Evolutionary conservation across 2,113 vertebrate species (phyloP).

Genomic region (Etia nguti): DNA sequence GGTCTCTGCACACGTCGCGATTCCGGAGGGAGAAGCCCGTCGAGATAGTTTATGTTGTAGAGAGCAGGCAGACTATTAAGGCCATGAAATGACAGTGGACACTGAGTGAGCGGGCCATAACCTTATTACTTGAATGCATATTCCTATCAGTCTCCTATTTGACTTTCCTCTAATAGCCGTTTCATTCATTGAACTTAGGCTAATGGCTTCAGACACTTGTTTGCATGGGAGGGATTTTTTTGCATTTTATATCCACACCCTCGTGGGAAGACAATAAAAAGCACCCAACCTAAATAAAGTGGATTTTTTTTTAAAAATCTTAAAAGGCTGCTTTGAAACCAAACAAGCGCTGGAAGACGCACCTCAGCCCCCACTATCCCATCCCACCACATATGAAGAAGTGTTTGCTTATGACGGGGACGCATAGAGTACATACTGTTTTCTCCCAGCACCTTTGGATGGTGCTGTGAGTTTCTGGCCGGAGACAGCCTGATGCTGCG

Average conservation of each 20-base stretch:
- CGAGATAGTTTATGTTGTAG: conserved; percentile 35
- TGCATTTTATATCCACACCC: conserved; percentile 33
- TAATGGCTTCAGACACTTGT: conserved; percentile 76
- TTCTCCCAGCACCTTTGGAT: conserved; percentile 71
- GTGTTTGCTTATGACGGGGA: conserved; percentile 47
- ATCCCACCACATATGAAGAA: conserved; percentile 23
- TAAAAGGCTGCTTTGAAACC: not conserved
- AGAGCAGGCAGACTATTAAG: conserved; percentile 23
- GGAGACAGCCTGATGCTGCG: conserved; percentile 81
- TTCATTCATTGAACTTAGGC: conserved; percentile 29
- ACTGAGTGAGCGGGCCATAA: conserved; percentile 28
- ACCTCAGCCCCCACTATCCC: not conserved
- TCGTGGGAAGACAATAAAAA: conserved; percentile 26
- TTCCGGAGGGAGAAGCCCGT: conserved; percentile 35
- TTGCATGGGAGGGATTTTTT: conserved; percentile 64
- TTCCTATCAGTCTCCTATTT: conserved; percentile 50
- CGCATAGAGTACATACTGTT: conserved; percentile 54
- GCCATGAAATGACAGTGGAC: conserved; percentile 46
- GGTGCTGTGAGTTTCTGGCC: conserved; percentile 71
- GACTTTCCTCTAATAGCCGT: conserved; percentile 41
- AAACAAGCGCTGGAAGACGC: not conserved
- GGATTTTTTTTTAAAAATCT: no score
- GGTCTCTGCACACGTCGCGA: conserved; percentile 1
- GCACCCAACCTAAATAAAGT: not conserved
- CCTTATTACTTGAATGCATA: conserved; percentile 50